phyloP scores from a whole-genome alignment of 2,797 vertebrate species.

The Onychomys leucogaster region DNA sequence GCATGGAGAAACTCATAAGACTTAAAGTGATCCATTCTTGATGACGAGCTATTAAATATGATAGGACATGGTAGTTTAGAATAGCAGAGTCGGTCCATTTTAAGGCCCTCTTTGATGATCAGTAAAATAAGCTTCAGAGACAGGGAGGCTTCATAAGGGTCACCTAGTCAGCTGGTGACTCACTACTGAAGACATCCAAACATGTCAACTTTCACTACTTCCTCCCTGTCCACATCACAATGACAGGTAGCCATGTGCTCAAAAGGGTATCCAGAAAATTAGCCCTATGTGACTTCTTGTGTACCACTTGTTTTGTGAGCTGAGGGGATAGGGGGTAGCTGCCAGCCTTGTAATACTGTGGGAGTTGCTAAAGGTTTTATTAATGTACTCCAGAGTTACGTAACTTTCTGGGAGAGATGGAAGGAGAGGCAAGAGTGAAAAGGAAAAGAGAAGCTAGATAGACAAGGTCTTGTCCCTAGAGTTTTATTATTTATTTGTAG shows the following conservation, averaged over 20 bases:
- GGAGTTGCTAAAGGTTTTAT: not conserved
- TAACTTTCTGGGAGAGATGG: not conserved
- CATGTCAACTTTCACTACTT: not conserved
- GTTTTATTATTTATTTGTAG: not conserved
- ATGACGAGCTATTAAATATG: constrained; percentile 20
- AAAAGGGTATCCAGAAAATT: not conserved
- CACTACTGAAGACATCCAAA: not conserved
- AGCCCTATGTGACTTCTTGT: not conserved
- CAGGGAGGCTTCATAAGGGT: not conserved
- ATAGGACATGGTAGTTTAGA: not conserved
- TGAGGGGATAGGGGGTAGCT: not conserved
- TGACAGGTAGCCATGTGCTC: not conserved
- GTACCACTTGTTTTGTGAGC: not conserved
- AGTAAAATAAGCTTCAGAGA: constrained; percentile 43
- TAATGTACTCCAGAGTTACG: not conserved
- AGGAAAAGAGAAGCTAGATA: not conserved
- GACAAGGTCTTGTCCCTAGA: not conserved
- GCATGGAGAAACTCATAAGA: not conserved
- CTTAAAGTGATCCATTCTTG: constrained; percentile 15
- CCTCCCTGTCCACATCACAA: not conserved
- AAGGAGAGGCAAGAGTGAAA: not conserved
- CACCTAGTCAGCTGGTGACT: not conserved
- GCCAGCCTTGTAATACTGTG: not conserved
- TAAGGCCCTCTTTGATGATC: not conserved
- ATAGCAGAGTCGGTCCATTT: constrained; percentile 1